These are phyloP conservation scores for Mesocricetus auratus DNA, from an alignment of 2,113 vertebrate species.

Conservation along the genomic window DNA sequence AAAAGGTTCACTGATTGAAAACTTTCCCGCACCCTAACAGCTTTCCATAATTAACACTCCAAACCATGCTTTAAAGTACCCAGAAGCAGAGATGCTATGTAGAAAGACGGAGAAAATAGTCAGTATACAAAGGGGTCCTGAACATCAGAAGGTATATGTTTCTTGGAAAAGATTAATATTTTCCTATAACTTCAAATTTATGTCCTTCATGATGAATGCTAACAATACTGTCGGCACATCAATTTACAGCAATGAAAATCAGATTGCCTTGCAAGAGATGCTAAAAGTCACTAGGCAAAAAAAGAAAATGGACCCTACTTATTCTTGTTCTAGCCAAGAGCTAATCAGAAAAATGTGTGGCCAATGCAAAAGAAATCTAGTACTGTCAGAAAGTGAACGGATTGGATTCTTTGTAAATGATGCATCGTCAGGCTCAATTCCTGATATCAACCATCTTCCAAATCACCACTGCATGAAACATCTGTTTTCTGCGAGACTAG, in stretches of 20 bases:
- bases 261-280: constrained; percentile 60
- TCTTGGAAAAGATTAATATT: constrained; percentile 46
- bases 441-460: constrained; percentile 64
- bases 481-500: constrained; percentile 73
- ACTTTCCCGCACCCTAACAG: neutral
- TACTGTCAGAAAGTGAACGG: constrained; percentile 66
- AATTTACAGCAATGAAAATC: constrained; percentile 58
- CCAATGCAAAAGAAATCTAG: constrained; percentile 63
- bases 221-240: neutral
- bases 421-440: neutral
- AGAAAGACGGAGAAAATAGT: constrained; percentile 13
- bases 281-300: constrained; percentile 21
- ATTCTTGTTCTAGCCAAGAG: constrained; percentile 61
- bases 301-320: constrained; percentile 23
- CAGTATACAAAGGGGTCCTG: constrained; percentile 21
- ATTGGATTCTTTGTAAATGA: constrained; percentile 77
- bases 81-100: neutral
- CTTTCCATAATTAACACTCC: constrained; percentile 5
- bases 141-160: constrained; percentile 35
- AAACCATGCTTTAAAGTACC: neutral
- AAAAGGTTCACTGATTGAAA: neutral
- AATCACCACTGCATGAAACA: constrained; percentile 71
- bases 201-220: constrained; percentile 54
- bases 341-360: constrained; percentile 67
- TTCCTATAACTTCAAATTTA: constrained; percentile 66